Evolutionary conservation across 2,797 vertebrate genomes (phyloP), one percentile per base, ranked within the genome.

Genomic region (Margarornis squamiger): DNA sequence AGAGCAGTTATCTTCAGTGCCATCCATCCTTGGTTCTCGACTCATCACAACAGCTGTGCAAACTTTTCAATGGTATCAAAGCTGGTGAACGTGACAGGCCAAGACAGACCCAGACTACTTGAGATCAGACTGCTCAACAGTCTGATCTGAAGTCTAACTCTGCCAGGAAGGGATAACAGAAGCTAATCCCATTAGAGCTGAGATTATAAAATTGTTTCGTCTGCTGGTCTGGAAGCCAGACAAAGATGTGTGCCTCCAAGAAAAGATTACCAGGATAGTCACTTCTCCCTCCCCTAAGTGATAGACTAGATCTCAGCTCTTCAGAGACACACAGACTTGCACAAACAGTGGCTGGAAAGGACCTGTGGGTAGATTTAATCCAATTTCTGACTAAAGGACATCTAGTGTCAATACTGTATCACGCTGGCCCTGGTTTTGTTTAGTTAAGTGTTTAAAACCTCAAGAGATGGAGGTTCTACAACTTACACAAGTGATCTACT

Each of bases 161-260:
- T 57, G 85, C 71, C 75, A 88, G 52, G 72, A 90, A 85, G 43
- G 61, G 85, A 90, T 92, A 91, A 89, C 63, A 41, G 10, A n/a
- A 90, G 59, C 48, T 95, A 91, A 95, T 95, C 78, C 71, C 74
- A 66, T 75, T 59, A 76, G n/a, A 49, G 48, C 17, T 26, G 63
- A 87, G 93, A 90, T 75, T 66, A 84, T 30, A 54, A 72, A 82
- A 39, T 18, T 41, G 59, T 70, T 91, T 79, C 0, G 4, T 58
- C 85, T 93, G 78, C 71, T 72, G 38, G 27, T 70, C 71, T 89
- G n/a, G 55, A 91, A 76, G 70, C 6, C 77, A 86, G 77, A 67
- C 21, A 81, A 61, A 81, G 66, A 79, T 19, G 32, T 41, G 43
- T 66, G 71, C 24, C 62, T 91, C 84, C 84, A 85, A 23, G 23